Percentiles rank a stretch among this genome's conserved stretches.
Conservation (phyloP, 2,888 invertebrate species). For the Doris montereyensis region DNA sequence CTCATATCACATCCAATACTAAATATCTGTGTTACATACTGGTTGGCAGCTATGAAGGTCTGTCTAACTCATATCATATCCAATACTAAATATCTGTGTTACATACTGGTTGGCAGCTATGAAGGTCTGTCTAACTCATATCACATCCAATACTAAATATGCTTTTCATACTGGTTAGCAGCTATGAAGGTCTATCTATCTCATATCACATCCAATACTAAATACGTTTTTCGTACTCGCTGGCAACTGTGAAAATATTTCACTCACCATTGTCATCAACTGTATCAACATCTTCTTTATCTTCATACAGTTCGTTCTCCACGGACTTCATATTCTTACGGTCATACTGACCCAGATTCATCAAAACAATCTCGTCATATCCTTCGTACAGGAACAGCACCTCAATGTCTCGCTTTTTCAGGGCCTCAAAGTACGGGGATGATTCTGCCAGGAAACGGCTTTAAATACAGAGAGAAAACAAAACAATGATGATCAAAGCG, state of each 20-base stretch:
- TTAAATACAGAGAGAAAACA: not conserved
- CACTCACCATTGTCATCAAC: constrained; percentile 60
- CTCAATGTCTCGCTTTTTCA: constrained; percentile 89
- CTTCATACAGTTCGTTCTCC: constrained; percentile 92
- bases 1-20: no score
- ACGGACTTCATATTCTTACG: constrained; percentile 86
- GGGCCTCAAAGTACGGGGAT: constrained; percentile 94
- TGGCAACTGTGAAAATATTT: constrained; percentile 23
- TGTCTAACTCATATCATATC: no score
- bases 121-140: no score
- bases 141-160: no score
- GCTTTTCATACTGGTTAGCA: no score
- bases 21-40: no score
- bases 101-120: no score
- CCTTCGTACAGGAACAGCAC: constrained; percentile 96
- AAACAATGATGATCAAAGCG: no score
- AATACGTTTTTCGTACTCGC: not conserved
- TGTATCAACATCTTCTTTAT: constrained; percentile 72
- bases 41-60: no score
- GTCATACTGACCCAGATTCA: constrained; percentile 89
- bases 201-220: not conserved
- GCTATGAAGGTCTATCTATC: not conserved
- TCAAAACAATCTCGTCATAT: constrained; percentile 95
- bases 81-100: no score
- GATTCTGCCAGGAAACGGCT: constrained; percentile 93